A percentile compares a stretch with the other conserved stretches of the same genome.
Conservation (phyloP, 2,888 invertebrate species). For the Stenurella melanura region DNA sequence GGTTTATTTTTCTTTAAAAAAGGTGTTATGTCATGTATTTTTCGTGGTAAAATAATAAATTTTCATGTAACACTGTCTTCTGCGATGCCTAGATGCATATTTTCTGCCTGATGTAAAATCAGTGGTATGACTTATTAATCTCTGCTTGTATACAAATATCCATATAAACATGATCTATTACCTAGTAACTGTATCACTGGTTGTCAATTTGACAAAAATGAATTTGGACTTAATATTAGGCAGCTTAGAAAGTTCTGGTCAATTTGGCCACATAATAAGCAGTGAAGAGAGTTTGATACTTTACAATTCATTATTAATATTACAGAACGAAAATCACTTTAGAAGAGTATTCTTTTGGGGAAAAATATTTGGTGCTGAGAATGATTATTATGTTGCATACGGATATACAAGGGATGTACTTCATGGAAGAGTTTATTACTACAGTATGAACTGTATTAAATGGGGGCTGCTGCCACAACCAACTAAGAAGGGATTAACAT, state of each 20-base stretch:
- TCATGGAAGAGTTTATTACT: constrained; percentile 83
- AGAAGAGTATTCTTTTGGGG: constrained; percentile 90
- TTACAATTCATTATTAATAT: constrained; percentile 84
- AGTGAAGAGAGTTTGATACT: constrained; percentile 84
- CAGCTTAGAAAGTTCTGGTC: constrained; percentile 75
- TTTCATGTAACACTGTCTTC: no score
- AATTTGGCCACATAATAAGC: constrained; percentile 82
- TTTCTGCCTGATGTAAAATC: no score
- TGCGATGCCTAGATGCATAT: no score
- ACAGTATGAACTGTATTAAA: constrained; percentile 82
- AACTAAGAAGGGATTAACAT: constrained; percentile 70
- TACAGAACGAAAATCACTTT: constrained; percentile 92
- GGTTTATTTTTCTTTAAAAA: no score
- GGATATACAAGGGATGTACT: constrained; percentile 86
- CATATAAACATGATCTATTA: not conserved
- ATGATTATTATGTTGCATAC: constrained; percentile 89
- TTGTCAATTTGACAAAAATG: constrained; percentile 70
- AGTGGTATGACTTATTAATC: no score
- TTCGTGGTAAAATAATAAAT: no score
- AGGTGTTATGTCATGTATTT: no score
- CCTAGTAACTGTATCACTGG: not conserved
- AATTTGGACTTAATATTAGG: constrained; percentile 75
- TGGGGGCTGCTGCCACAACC: constrained; percentile 80
- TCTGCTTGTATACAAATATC: not conserved
- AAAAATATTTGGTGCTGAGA: constrained; percentile 83